Evolutionary conservation across 2,113 vertebrate species (phyloP).

Genomic region (Eulemur rufifrons): DNA sequence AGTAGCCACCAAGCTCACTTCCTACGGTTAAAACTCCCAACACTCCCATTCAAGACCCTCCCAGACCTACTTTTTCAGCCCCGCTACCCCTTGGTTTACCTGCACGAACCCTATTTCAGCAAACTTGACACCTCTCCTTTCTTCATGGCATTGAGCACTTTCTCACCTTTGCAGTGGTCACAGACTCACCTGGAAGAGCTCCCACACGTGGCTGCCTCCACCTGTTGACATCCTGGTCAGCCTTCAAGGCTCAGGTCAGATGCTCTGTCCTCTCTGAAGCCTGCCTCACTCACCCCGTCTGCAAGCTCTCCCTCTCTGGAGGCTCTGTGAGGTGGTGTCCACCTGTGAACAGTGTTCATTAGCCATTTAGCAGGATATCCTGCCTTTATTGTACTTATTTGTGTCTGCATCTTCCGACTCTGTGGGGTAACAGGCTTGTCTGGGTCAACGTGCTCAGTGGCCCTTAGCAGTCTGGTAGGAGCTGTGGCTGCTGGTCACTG

Average conservation of each 20-base stretch:
- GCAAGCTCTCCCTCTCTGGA: neutral
- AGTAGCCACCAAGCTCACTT: neutral
- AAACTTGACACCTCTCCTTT: neutral
- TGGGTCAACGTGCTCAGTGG: neutral
- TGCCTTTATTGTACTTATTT: neutral
- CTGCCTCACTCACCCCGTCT: neutral
- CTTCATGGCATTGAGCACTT: neutral
- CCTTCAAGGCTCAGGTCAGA: neutral
- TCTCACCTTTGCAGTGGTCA: neutral
- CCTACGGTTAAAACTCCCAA: neutral
- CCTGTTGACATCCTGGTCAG: neutral
- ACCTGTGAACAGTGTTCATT: neutral
- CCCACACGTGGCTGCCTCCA: neutral
- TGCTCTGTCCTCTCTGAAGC: neutral
- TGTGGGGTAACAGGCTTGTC: neutral
- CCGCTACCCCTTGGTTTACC: neutral
- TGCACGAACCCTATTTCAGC: neutral
- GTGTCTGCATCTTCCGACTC: neutral
- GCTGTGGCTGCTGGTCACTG: neutral
- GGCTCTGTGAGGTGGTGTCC: neutral
- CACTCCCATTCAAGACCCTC: neutral
- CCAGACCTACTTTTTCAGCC: neutral
- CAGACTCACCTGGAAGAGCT: neutral
- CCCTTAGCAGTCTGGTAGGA: neutral
- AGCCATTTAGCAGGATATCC: neutral